phyloP scores from a whole-genome alignment of 2,888 invertebrate species.

The Acholoe squamosa region DNA sequence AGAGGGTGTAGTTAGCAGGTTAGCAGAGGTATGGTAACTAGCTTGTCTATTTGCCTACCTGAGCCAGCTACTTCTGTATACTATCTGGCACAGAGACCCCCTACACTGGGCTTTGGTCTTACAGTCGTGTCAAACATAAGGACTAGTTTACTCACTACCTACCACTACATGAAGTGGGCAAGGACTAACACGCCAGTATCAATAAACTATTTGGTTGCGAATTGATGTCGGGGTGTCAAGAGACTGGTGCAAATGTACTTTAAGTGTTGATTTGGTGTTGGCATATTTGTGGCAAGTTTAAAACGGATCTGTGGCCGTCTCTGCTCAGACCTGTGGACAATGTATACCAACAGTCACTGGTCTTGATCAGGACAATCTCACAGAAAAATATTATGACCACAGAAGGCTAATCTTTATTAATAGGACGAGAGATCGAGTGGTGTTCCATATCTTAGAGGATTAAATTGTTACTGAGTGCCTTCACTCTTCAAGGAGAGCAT shows the following conservation, averaged over 20 bases:
- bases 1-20: conserved; percentile 8
- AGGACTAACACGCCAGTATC: background rate
- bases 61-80: background rate
- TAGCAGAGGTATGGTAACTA: conserved; percentile 31
- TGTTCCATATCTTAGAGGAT: background rate
- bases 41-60: conserved; percentile 2
- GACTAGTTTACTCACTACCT: too few relatives aligned
- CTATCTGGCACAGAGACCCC: background rate
- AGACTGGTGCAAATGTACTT: background rate
- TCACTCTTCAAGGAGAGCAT: too few relatives aligned
- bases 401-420: background rate
- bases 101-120: too few relatives aligned
- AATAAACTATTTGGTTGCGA: background rate
- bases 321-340: background rate
- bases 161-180: too few relatives aligned
- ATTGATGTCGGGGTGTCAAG: background rate
- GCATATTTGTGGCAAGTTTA: conserved; percentile 4
- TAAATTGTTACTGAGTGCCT: background rate
- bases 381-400: background rate
- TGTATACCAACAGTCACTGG: background rate
- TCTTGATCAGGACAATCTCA: background rate
- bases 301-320: background rate
- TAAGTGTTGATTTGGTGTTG: conserved; percentile 2
- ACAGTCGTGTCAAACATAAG: too few relatives aligned
- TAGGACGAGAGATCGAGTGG: background rate